Evolutionary conservation across 2,888 invertebrate genomes (phyloP).

Genomic region (Caenorhabditis doughertyi): DNA sequence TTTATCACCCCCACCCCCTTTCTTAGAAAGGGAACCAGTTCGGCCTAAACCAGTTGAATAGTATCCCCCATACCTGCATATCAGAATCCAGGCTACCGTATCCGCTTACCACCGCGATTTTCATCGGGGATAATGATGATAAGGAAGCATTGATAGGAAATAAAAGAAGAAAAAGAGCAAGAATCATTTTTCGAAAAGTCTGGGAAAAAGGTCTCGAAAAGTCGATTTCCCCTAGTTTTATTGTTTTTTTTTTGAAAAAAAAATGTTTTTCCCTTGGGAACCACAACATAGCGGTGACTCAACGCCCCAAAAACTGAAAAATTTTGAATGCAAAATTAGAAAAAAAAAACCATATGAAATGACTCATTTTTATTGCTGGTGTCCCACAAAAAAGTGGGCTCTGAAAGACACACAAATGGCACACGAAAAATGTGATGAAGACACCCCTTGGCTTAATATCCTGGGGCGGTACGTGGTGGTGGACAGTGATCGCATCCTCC

Average conservation of each 20-base stretch:
- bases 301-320: neutral
- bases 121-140: slow-evolving; percentile 1
- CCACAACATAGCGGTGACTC: neutral
- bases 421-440: slow-evolving; percentile 2
- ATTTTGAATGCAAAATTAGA: neutral
- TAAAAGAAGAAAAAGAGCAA: neutral
- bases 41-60: neutral
- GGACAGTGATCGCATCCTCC: slow-evolving; percentile 79
- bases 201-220: neutral
- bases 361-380: slow-evolving; percentile 44
- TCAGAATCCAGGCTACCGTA: slow-evolving; percentile 31
- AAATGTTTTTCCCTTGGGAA: neutral
- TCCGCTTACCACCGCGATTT: slow-evolving; percentile 32
- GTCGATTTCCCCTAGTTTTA: neutral
- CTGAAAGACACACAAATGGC: slow-evolving; percentile 21
- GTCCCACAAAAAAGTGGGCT: slow-evolving; percentile 10
- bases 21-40: slow-evolving; percentile 9
- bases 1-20: neutral
- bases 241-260: neutral
- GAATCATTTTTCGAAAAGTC: neutral
- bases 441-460: slow-evolving; percentile 70
- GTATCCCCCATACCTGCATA: too few relatives aligned
- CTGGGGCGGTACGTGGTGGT: slow-evolving; percentile 78
- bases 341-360: slow-evolving; percentile 1
- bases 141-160: neutral